Base-by-base conservation (phyloP, 2,797 vertebrate species). In the Pempheris klunzingeri region DNA sequence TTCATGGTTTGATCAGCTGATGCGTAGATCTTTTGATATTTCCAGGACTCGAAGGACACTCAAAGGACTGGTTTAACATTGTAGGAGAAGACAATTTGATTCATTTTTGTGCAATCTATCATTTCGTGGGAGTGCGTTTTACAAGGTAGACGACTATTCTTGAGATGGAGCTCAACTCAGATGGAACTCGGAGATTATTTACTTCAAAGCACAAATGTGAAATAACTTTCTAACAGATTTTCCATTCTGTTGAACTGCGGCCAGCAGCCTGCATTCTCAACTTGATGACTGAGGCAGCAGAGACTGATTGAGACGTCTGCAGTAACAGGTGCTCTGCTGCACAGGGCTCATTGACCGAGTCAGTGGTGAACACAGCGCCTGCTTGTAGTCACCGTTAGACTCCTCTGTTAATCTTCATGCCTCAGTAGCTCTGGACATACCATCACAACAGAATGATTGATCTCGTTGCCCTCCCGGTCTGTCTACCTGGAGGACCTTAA, bases 261-360 rank as follows among this genome's bases (percentile, higher is more conserved):
- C 58, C 63, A 68, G 53, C 69, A 39, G 70, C 62, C 36, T n/a
- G 55, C 36, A 11, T 50, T 57, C 49, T 66, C 49, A 34, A 38
- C 14, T 4, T 63, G 30, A 53, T 53, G 77, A 71, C 39, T 17
- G 60, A 60, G 54, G 38, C 50, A 38, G 50, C 68, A 59, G 58
- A 82, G 74, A 82, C 69, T 74, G 59, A 81, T 43, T 63, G 69
- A 86, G 70, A 76, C 55, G 43, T 78, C 66, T 36, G 46, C 77
- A 68, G 74, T 18, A 80, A 88, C 90, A 92, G 90, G 88, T 92
- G 91, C 73, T 70, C 17, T 32, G 53, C 58, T 58, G 30, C 11
- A 5, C 53, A 22, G n/a, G 0, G 36, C 26, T 58, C 74, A 78
- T 9, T 63, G 49, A 83, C 68, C 55, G 38, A 64, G 41, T 32